These are phyloP conservation scores for Gymnarchus niloticus DNA, from an alignment of 2,113 vertebrate species.

Conservation along the genomic window DNA sequence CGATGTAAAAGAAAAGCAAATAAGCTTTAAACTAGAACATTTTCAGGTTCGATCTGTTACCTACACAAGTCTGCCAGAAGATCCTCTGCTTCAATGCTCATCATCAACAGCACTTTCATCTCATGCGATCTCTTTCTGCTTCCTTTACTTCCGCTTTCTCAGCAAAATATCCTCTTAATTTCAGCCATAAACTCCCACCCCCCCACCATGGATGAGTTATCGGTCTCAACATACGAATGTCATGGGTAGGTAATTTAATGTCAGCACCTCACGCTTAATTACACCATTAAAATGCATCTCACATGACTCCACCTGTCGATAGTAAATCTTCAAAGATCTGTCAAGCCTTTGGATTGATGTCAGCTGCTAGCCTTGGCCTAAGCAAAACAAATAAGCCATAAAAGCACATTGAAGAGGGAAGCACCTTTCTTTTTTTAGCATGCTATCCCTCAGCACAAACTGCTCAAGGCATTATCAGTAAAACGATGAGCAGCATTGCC, in stretches of 20 bases:
- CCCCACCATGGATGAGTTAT: background rate
- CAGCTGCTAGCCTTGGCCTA: background rate
- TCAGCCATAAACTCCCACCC: background rate
- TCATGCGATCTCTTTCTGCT: background rate
- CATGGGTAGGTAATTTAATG: constrained; percentile 3
- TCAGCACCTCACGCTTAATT: background rate
- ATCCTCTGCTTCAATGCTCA: background rate
- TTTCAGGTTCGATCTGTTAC: background rate
- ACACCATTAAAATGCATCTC: background rate
- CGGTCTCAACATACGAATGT: background rate
- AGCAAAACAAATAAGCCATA: background rate
- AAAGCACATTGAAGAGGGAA: background rate
- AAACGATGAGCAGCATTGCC: background rate
- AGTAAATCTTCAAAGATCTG: constrained; percentile 11
- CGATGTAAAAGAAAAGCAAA: background rate
- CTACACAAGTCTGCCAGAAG: background rate
- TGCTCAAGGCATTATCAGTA: background rate
- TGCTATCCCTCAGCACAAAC: background rate
- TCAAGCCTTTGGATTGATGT: constrained; percentile 6
- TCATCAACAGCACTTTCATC: background rate
- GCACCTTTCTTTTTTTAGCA: background rate
- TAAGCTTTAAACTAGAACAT: background rate
- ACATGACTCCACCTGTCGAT: constrained; percentile 5
- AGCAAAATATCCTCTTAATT: background rate
- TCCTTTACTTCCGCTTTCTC: background rate